A percentile compares a stretch with the other conserved stretches of the same genome.
phyloP scores from a whole-genome alignment of 2,797 vertebrate species.

The Sparidentex hasta region DNA sequence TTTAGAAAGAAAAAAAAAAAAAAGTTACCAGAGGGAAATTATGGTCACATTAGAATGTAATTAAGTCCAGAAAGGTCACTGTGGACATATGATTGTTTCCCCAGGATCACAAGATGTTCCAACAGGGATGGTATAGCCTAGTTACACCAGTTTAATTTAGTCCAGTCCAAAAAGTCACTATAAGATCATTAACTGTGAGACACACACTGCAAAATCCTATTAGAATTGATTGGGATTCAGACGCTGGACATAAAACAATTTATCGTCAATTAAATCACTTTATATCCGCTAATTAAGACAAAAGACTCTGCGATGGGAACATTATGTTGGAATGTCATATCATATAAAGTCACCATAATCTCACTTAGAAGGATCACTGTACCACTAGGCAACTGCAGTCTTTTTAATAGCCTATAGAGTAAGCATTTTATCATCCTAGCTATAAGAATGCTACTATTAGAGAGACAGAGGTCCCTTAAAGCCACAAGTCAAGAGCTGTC shows the following conservation, averaged over 20 bases:
- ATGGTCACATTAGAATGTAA: slow-evolving; percentile 51
- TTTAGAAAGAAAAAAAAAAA: slow-evolving; percentile 9
- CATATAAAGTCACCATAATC: background rate
- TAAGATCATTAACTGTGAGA: background rate
- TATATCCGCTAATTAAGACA: background rate
- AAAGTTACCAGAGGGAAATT: slow-evolving; percentile 25
- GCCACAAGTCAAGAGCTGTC: too few relatives aligned
- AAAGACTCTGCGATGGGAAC: background rate
- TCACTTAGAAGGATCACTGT: background rate
- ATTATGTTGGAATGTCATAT: background rate
- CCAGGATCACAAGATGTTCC: slow-evolving; percentile 14
- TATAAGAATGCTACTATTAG: too few relatives aligned
- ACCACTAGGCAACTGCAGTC: too few relatives aligned
- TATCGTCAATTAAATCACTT: slow-evolving; percentile 1
- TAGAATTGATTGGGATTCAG: background rate
- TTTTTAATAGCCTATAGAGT: too few relatives aligned
- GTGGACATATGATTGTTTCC: slow-evolving; percentile 4
- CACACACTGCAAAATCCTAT: background rate
- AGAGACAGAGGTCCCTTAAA: too few relatives aligned
- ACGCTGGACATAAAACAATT: background rate
- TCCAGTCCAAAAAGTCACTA: slow-evolving; percentile 16
- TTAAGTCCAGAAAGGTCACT: slow-evolving; percentile 40
- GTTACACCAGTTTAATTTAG: slow-evolving; percentile 29
- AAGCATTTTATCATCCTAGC: too few relatives aligned
- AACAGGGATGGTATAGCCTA: background rate